A percentile compares a stretch with the other conserved stretches of the same genome.
phyloP scores from a whole-genome alignment of 2,113 vertebrate species.

The Vombatus ursinus region DNA sequence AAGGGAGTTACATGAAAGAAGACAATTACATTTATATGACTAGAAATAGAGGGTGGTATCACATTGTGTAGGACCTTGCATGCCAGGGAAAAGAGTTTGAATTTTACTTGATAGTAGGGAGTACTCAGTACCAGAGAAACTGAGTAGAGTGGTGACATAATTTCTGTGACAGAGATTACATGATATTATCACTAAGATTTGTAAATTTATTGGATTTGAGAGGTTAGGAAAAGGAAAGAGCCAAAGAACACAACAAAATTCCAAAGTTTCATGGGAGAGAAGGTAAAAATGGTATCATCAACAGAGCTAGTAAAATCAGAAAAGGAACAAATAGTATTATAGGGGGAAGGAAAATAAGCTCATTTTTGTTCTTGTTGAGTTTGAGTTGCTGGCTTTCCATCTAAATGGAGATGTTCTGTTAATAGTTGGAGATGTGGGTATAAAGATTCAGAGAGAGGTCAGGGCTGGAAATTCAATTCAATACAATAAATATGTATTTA shows the following conservation, averaged over 20 bases:
- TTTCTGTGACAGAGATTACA: background rate
- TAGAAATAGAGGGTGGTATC: background rate
- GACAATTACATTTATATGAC: background rate
- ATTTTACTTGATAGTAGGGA: background rate
- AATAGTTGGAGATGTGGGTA: background rate
- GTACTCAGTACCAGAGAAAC: background rate
- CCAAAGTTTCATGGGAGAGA: background rate
- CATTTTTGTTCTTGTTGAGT: background rate
- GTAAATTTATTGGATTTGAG: background rate
- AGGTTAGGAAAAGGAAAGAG: too few species aligned
- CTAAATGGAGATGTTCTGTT: background rate
- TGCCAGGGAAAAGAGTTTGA: background rate
- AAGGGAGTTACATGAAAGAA: background rate
- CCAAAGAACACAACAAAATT: background rate
- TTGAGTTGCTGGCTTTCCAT: background rate
- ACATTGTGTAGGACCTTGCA: background rate
- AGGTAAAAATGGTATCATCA: background rate
- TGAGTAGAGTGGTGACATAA: background rate
- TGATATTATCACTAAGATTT: background rate
- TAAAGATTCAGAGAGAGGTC: background rate
- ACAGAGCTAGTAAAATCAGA: background rate
- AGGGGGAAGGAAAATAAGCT: background rate
- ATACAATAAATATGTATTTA: background rate
- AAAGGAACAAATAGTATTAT: background rate
- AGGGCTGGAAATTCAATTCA: background rate